Percentiles rank a stretch among this genome's conserved stretches.
Conservation (phyloP, 2,797 vertebrate genomes). For the Botia kubotai region DNA sequence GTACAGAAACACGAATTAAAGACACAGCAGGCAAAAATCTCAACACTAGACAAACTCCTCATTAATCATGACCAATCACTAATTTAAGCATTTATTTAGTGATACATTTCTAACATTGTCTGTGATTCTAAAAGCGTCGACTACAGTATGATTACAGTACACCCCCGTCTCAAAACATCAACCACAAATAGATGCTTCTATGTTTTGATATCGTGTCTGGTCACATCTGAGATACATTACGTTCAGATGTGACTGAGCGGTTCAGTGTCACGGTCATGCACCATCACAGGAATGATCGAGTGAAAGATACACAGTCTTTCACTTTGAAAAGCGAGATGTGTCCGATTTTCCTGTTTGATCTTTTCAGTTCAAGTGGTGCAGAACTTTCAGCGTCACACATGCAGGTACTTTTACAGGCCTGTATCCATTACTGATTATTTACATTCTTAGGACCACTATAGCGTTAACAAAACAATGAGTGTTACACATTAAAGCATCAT, state of each 20-base stretch:
- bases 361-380: constrained; percentile 73
- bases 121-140: constrained; percentile 22
- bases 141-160: constrained; percentile 26
- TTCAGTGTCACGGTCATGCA: constrained; percentile 65
- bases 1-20: neutral
- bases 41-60: neutral
- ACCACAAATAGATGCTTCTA: constrained; percentile 54
- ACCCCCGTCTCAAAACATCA: constrained; percentile 44
- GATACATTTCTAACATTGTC: neutral
- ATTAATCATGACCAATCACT: neutral
- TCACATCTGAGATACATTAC: constrained; percentile 55
- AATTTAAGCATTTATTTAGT: neutral
- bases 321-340: constrained; percentile 69
- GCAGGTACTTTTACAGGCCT: constrained; percentile 75
- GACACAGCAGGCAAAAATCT: neutral
- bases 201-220: constrained; percentile 61
- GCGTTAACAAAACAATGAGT: constrained; percentile 17
- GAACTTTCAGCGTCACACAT: constrained; percentile 71
- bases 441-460: constrained; percentile 62
- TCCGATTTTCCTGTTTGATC: constrained; percentile 69
- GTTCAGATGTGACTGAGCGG: constrained; percentile 44
- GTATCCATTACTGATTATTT: constrained; percentile 75
- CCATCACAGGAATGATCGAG: constrained; percentile 61
- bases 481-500: constrained; percentile 32
- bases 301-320: constrained; percentile 64